Evolutionary conservation across 2,797 vertebrate species (phyloP).

Genomic region (Sebastes nivosus): DNA sequence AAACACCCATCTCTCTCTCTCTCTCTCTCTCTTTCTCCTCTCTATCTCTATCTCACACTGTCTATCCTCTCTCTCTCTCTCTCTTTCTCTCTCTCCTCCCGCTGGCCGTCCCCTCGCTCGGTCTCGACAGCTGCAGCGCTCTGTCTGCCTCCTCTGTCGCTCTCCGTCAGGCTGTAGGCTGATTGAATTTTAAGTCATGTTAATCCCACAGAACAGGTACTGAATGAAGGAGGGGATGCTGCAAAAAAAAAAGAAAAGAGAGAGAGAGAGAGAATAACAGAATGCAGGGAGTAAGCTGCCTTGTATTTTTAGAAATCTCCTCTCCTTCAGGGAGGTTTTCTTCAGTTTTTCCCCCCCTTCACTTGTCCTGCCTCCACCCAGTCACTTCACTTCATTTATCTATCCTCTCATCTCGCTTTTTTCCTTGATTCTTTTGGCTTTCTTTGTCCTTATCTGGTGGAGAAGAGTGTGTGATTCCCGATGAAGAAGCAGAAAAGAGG

Average conservation of each 20-base stretch:
- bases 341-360: not conserved
- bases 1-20: slow-evolving; percentile 73
- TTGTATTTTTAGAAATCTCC: slow-evolving; percentile 65
- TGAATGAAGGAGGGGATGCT: slow-evolving; percentile 70
- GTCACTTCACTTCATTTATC: slow-evolving; percentile 35
- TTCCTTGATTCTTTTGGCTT: not conserved
- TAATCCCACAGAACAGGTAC: slow-evolving; percentile 81
- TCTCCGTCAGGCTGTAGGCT: slow-evolving; percentile 72
- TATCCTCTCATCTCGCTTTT: slow-evolving; percentile 14
- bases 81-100: slow-evolving; percentile 8
- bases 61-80: slow-evolving; percentile 19
- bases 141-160: slow-evolving; percentile 68
- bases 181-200: slow-evolving; percentile 83
- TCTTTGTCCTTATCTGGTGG: slow-evolving; percentile 22
- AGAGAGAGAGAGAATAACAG: slow-evolving; percentile 25
- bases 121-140: slow-evolving; percentile 77
- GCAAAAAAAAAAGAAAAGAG: slow-evolving; percentile 30
- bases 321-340: slow-evolving; percentile 41
- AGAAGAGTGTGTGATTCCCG: slow-evolving; percentile 29
- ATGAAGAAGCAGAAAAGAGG: slow-evolving; percentile 17
- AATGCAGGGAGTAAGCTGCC: slow-evolving; percentile 49
- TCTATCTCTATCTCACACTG: slow-evolving; percentile 9
- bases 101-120: slow-evolving; percentile 54
- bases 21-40: slow-evolving; percentile 21
- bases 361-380: slow-evolving; percentile 40